Base-by-base conservation (phyloP, 2,888 invertebrate genomes). In the Adineta ricciae region DNA sequence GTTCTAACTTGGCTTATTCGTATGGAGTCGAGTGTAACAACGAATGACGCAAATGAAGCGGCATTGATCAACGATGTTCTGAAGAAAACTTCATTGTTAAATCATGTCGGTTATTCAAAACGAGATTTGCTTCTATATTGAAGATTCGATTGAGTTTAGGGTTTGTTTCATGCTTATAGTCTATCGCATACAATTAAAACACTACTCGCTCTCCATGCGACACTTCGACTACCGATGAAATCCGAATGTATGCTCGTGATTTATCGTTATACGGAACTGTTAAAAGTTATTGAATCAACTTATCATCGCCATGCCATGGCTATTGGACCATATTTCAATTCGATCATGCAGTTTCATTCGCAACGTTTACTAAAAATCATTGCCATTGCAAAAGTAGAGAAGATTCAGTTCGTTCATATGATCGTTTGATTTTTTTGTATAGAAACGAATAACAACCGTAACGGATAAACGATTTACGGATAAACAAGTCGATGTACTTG, bases 241-340 rank as follows among this genome's bases (percentile, higher is more conserved):
- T 94, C 94, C 89, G 93, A 93, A 56, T 93, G 93, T 64, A 92
- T 95, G 24, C 92, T 94, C 87, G 92, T 93, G 5, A 91, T 96
- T 84, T 96, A 95, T 91, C 93, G 94, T 88, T 92, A 96, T 46
- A 92, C 95, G 84, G 95, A 96, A 90, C 92, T 95, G 86, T 90
- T 96, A 64, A 95, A 95, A 89, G 90, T 90, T 50, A 92, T 96
- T 87, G 93, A 94, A 88, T 92, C 93, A 87, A 93, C 93, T 24
- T 94, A 94, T 88, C 92, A 93, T 85, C 92, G 93, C 64, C 93
- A 95, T 89, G 92, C 93, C 83, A 92, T 93, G 86, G 92, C 93
- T 87, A 93, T 96, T 84, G 92, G 94, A 36, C 93, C 94, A 88
- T 93, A 94, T 21, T 92, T 94, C 84, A 93, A 93, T 88, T 93